These are phyloP conservation scores for Chrysolina oricalcia DNA, from an alignment of 2,888 invertebrate species.

Conservation along the genomic window DNA sequence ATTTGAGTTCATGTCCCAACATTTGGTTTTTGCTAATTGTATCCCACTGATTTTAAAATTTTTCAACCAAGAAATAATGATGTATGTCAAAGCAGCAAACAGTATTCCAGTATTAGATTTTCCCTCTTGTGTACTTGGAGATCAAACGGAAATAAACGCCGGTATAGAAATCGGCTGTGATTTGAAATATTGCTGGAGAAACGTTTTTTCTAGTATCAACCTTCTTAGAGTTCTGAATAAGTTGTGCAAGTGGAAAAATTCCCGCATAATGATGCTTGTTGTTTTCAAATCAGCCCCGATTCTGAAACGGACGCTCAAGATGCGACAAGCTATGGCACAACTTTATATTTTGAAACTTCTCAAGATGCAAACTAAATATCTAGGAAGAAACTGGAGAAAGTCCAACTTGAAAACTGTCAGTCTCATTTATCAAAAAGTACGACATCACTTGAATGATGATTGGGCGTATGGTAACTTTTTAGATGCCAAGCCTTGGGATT, in stretches of 20 bases:
- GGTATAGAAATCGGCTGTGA: slow-evolving; percentile 90
- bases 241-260: slow-evolving; percentile 99
- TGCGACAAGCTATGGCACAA: slow-evolving; percentile 97
- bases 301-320: slow-evolving; percentile 95
- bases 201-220: slow-evolving; percentile 98
- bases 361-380: slow-evolving; percentile 99
- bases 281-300: slow-evolving; percentile 99
- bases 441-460: slow-evolving; percentile 97
- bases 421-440: slow-evolving; percentile 97
- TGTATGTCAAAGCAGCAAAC: slow-evolving; percentile 95
- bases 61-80: slow-evolving; percentile 97
- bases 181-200: slow-evolving; percentile 95
- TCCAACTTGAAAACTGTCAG: slow-evolving; percentile 99
- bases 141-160: slow-evolving; percentile 95
- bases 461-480: slow-evolving; percentile 99
- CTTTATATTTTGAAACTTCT: slow-evolving; percentile 96
- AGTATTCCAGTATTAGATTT: slow-evolving; percentile 95
- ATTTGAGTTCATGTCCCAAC: slow-evolving; percentile 99
- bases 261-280: slow-evolving; percentile 99
- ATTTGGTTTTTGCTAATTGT: slow-evolving; percentile 98
- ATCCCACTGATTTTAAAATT: slow-evolving; percentile 98
- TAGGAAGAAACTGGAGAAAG: slow-evolving; percentile 99
- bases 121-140: slow-evolving; percentile 96
- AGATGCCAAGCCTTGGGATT: slow-evolving; percentile 98
- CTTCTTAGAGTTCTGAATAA: slow-evolving; percentile 96